Evolutionary conservation across 2,113 vertebrate species (phyloP).

Genomic region (Aptenodytes patagonicus): DNA sequence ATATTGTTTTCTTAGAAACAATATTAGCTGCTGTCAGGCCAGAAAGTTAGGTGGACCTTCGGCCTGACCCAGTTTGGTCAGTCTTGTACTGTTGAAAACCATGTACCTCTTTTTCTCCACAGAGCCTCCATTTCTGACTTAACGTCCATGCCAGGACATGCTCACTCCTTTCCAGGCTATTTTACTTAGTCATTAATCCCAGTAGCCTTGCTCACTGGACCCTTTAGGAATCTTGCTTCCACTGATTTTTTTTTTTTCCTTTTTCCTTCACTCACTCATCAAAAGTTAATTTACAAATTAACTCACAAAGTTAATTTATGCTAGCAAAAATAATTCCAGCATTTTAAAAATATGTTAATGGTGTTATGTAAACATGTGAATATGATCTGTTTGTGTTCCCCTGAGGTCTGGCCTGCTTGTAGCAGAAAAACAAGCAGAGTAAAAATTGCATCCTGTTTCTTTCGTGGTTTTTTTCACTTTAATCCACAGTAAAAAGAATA

Average conservation of each 20-base stretch:
- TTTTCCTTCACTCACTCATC: background rate
- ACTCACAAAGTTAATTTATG: background rate
- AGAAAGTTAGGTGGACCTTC: background rate
- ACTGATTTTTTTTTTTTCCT: fast-evolving
- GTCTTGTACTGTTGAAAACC: background rate
- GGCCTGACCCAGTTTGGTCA: background rate
- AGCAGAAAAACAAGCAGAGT: background rate
- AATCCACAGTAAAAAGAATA: background rate
- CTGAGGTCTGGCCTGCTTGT: background rate
- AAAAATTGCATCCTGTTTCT: background rate
- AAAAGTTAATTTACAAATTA: background rate
- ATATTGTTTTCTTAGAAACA: background rate
- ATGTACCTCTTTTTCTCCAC: background rate
- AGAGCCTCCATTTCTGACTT: background rate
- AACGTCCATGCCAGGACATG: background rate
- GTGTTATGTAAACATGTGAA: background rate
- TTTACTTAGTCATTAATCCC: background rate
- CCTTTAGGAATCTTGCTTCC: background rate
- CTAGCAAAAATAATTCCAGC: background rate
- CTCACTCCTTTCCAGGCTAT: background rate
- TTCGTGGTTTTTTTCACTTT: background rate
- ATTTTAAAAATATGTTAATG: background rate
- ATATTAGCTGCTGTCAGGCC: background rate
- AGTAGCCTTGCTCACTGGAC: background rate
- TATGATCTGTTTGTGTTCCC: background rate